Evolutionary conservation across 2,113 vertebrate genomes (phyloP).

Genomic region (Dipodomys ordii): DNA sequence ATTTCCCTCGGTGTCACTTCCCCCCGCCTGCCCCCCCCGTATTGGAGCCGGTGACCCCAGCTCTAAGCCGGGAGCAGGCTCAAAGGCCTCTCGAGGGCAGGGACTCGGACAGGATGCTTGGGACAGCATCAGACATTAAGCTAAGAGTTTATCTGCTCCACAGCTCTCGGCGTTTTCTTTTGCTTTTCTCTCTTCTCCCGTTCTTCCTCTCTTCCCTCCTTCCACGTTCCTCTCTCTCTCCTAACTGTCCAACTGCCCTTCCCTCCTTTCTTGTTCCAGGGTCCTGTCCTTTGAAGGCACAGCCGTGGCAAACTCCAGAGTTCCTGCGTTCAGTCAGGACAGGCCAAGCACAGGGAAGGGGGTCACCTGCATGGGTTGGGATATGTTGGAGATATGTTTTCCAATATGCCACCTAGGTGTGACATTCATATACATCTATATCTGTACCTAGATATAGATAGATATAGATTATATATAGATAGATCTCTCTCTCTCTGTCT

Average conservation of each 20-base stretch:
- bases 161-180: background rate
- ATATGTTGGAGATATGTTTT: conserved; percentile 27
- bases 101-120: background rate
- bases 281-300: background rate
- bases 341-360: conserved; percentile 3
- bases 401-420: background rate
- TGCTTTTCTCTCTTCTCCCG: background rate
- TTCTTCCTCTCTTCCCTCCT: no score
- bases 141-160: background rate
- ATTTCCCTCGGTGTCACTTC: no score
- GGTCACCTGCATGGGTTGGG: background rate
- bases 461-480: no score
- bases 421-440: no score
- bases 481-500: no score
- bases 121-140: background rate
- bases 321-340: background rate
- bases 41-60: no score
- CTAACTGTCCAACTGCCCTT: background rate
- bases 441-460: no score
- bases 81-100: no score
- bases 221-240: background rate
- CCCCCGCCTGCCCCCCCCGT: no score
- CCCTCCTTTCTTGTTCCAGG: background rate
- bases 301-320: background rate
- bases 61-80: no score